phyloP scores from a whole-genome alignment of 2,797 vertebrate species.

The Amniataba percoides region DNA sequence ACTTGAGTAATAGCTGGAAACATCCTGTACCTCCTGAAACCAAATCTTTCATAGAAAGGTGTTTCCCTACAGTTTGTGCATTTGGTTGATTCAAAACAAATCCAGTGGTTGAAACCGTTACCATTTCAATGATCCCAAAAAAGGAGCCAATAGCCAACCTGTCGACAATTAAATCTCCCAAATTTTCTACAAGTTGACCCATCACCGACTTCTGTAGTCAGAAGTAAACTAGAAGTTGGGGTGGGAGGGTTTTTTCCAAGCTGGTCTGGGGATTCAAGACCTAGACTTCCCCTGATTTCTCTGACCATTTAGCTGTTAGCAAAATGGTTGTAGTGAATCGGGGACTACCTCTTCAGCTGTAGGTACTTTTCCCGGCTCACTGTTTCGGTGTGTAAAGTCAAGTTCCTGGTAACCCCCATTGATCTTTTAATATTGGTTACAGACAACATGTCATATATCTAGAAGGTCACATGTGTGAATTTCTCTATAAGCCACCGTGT shows the following conservation, averaged over 20 bases:
- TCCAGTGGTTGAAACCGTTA: neutral
- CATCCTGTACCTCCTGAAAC: neutral
- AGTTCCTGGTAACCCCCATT: constrained; percentile 45
- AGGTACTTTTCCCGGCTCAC: constrained; percentile 54
- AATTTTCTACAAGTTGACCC: neutral
- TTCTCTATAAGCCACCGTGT: neutral
- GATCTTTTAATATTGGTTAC: constrained; percentile 13
- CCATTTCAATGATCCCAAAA: neutral
- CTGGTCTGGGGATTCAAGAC: constrained; percentile 12
- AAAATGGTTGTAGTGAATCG: neutral
- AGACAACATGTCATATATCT: neutral
- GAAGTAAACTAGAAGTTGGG: constrained; percentile 10
- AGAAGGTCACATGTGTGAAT: neutral
- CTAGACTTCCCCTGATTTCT: constrained; percentile 44
- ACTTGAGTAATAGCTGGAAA: constrained; percentile 9
- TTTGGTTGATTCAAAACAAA: neutral
- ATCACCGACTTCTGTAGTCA: neutral
- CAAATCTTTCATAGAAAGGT: neutral
- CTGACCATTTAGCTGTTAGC: constrained; percentile 8
- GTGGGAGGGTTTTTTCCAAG: constrained; percentile 22
- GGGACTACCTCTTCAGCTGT: constrained; percentile 40
- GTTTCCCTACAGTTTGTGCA: neutral
- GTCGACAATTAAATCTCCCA: neutral
- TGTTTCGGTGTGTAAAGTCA: constrained; percentile 26
- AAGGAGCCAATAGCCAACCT: neutral